A percentile compares a stretch with the other conserved stretches of the same genome.
Evolutionary conservation across 2,888 invertebrate species (phyloP).

Genomic region (Tachina grossa): DNA sequence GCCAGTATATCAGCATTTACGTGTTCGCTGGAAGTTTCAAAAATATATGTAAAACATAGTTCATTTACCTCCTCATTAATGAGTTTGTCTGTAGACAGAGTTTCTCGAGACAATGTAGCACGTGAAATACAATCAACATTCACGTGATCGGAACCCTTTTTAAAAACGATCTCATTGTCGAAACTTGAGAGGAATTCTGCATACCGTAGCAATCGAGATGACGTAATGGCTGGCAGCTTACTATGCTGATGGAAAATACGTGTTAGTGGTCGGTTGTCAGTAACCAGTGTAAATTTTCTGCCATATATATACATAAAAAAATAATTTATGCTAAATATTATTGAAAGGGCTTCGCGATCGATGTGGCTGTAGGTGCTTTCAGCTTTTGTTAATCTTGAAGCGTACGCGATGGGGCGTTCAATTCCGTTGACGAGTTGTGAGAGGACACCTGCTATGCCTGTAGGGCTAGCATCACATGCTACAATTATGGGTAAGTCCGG

Average conservation of each 20-base stretch:
- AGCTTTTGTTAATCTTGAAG: conserved; percentile 38
- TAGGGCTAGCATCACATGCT: too few species aligned
- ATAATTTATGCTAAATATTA: conserved; percentile 26
- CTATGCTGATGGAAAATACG: conserved; percentile 60
- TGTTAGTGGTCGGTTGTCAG: neutral
- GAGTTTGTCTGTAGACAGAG: neutral
- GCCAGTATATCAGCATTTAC: neutral
- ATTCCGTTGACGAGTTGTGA: too few species aligned
- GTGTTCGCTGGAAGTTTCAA: neutral
- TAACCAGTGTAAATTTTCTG: neutral
- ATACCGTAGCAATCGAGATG: conserved; percentile 35
- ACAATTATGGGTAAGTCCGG: too few species aligned
- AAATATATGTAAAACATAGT: neutral
- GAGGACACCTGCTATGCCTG: too few species aligned
- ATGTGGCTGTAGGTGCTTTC: conserved; percentile 63
- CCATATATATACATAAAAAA: neutral
- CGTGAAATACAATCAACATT: neutral
- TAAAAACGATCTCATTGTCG: neutral
- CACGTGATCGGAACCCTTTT: neutral
- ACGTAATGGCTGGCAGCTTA: conserved; percentile 61
- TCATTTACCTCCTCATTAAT: neutral
- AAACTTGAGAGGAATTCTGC: neutral
- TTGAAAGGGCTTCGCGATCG: conserved; percentile 55
- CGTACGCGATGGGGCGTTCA: too few species aligned
- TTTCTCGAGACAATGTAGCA: neutral